Evolutionary conservation across 2,888 invertebrate genomes (phyloP).

Genomic region (Idaea aversata): DNA sequence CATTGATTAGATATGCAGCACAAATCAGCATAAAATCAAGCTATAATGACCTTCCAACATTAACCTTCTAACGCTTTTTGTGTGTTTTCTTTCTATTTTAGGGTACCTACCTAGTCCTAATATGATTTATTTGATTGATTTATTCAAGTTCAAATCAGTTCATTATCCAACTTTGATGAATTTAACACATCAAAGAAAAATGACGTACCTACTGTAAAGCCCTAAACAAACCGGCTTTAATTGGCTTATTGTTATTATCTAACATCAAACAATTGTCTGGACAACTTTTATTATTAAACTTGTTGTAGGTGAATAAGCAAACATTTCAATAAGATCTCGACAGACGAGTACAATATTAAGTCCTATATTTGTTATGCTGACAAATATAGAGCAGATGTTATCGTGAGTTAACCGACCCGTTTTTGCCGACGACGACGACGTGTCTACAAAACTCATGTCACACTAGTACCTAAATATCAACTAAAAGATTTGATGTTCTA

Average conservation of each 20-base stretch:
- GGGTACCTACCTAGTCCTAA: too few relatives aligned
- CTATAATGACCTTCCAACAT: slow-evolving; percentile 6
- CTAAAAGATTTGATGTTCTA: not conserved
- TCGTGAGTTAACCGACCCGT: not conserved
- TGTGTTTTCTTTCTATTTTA: too few relatives aligned
- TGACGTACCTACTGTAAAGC: slow-evolving; percentile 4
- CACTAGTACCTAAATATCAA: not conserved
- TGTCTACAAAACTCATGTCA: not conserved
- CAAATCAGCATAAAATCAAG: slow-evolving; percentile 4
- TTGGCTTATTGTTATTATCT: not conserved
- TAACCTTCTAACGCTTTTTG: too few relatives aligned
- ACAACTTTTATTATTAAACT: slow-evolving; percentile 2
- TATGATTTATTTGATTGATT: too few relatives aligned
- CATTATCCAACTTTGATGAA: too few relatives aligned
- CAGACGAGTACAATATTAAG: not conserved
- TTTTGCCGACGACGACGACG: not conserved
- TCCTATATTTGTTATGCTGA: not conserved
- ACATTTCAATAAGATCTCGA: not conserved
- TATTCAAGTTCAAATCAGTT: too few relatives aligned
- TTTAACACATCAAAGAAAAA: slow-evolving; percentile 4
- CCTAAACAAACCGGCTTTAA: not conserved
- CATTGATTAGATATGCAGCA: slow-evolving; percentile 14
- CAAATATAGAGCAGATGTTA: not conserved
- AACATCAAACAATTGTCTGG: not conserved
- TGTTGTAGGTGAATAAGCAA: not conserved